Conservation (phyloP, 2,797 vertebrate genomes). For the Crenuchus spilurus region DNA sequence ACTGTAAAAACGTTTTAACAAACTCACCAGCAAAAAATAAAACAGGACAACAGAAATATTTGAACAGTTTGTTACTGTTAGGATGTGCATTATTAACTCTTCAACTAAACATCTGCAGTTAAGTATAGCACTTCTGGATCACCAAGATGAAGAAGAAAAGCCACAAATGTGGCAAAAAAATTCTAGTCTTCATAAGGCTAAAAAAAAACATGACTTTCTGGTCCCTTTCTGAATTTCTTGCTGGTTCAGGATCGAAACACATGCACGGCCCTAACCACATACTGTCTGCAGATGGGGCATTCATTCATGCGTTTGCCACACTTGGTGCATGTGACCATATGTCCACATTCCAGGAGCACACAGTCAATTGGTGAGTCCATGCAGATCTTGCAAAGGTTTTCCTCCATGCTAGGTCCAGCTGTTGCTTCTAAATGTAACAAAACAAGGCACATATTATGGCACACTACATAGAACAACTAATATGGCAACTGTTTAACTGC, state of each 20-base stretch:
- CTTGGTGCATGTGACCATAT: constrained; percentile 97
- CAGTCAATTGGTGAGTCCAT: constrained; percentile 95
- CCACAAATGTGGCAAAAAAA: not conserved
- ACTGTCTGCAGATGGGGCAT: constrained; percentile 94
- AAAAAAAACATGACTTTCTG: not conserved
- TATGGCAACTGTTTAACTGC: not conserved
- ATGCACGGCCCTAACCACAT: constrained; percentile 90
- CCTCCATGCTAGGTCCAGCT: constrained; percentile 70
- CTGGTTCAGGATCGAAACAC: constrained; percentile 87
- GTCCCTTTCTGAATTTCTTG: not conserved
- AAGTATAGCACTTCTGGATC: not conserved
- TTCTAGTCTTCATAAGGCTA: not conserved
- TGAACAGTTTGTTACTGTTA: constrained; percentile 2
- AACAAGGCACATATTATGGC: not conserved
- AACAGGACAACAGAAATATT: not conserved
- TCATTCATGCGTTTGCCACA: constrained; percentile 96
- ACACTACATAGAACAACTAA: not conserved
- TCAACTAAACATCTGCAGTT: not conserved
- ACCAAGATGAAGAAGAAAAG: not conserved
- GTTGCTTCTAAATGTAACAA: constrained; percentile 59
- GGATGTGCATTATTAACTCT: not conserved
- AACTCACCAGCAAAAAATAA: not conserved
- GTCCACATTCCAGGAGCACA: constrained; percentile 93
- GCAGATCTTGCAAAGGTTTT: constrained; percentile 92
- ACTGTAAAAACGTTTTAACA: not conserved